These are phyloP conservation scores for Phymastichus coffea DNA, from an alignment of 1,140 invertebrate genomes.

Conservation along the genomic window DNA sequence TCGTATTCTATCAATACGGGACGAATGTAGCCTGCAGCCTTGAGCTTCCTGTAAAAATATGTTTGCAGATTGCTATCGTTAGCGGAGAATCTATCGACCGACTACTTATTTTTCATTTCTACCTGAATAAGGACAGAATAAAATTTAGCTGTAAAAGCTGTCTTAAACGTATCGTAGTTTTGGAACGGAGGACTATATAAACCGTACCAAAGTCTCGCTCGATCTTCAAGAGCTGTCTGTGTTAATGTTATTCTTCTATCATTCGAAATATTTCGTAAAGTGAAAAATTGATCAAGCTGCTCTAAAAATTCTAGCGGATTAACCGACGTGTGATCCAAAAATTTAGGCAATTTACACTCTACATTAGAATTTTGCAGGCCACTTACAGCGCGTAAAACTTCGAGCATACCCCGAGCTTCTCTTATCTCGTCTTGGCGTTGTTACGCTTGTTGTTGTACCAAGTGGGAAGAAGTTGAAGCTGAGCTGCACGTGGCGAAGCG, in stretches of 20 bases:
- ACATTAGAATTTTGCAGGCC: background rate
- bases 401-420: background rate
- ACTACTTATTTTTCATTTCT: conserved; percentile 20
- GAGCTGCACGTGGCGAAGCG: too few species aligned
- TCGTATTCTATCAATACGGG: conserved; percentile 17
- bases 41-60: too few species aligned
- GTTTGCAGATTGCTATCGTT: conserved; percentile 10
- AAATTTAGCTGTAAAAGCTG: conserved; percentile 17
- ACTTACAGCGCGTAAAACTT: background rate
- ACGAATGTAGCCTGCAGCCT: conserved; percentile 17
- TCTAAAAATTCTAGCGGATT: background rate
- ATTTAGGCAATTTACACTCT: background rate
- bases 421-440: too few species aligned
- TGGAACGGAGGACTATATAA: background rate
- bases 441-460: too few species aligned
- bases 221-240: background rate
- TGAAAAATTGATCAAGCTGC: background rate
- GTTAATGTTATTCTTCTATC: background rate
- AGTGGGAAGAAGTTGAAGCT: too few species aligned
- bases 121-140: conserved; percentile 16
- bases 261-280: background rate
- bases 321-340: background rate
- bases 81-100: background rate
- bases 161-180: conserved; percentile 15
- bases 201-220: background rate